Conservation (phyloP, 2,888 invertebrate genomes). For the Apamea crenata region DNA sequence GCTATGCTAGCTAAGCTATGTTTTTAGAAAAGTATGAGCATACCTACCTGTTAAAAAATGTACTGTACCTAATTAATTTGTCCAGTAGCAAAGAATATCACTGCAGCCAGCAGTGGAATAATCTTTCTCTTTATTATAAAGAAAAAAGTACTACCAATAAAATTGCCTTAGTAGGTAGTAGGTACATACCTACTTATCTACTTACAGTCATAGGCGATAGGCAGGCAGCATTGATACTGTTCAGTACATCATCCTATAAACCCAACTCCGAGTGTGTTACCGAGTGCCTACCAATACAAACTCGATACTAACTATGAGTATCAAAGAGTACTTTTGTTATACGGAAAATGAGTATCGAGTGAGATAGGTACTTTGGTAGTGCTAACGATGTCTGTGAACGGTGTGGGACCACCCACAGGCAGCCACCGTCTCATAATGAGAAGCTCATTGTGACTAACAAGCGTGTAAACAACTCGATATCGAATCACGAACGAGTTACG, state of each 20-base stretch:
- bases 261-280: neutral
- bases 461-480: conserved; percentile 71
- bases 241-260: neutral
- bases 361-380: conserved; percentile 37
- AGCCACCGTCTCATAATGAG: conserved; percentile 63
- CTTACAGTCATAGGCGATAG: neutral
- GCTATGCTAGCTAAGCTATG: no score
- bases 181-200: neutral
- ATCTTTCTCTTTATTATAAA: neutral
- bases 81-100: no score
- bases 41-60: neutral
- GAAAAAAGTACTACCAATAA: neutral
- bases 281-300: conserved; percentile 9
- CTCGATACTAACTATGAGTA: conserved; percentile 42
- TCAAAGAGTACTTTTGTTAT: no score
- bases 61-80: no score
- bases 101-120: neutral
- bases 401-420: conserved; percentile 70
- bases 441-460: conserved; percentile 69
- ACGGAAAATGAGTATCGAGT: conserved; percentile 35
- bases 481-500: conserved; percentile 64
- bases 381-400: conserved; percentile 59
- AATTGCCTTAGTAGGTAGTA: no score
- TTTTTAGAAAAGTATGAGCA: no score
- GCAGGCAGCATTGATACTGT: neutral